Conservation (phyloP, 1,140 invertebrate genomes). For the Neelides sp. region DNA sequence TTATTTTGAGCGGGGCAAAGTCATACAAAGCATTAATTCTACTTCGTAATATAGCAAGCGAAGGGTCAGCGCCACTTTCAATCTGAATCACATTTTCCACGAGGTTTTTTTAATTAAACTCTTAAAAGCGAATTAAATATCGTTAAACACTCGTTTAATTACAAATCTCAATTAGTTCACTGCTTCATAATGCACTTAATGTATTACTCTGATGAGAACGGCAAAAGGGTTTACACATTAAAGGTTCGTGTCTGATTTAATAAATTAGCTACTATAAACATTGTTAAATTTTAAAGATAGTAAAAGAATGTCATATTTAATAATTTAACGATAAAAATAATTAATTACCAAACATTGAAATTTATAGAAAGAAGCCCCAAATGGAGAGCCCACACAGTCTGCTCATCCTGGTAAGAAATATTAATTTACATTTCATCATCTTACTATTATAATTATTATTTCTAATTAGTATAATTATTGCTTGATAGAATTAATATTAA, state of each 20-base stretch:
- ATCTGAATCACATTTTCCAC: no score
- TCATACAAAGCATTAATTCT: no score
- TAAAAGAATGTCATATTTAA: constrained; percentile 1
- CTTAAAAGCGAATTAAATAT: no score
- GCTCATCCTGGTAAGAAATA: constrained; percentile 63
- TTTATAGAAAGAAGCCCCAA: constrained; percentile 57
- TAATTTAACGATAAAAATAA: neutral
- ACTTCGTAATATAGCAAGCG: no score
- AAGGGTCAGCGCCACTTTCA: no score
- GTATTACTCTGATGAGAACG: constrained; percentile 56
- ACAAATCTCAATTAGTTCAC: no score
- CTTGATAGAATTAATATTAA: constrained; percentile 6
- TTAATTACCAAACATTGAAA: constrained; percentile 10
- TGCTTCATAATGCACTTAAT: constrained; percentile 63
- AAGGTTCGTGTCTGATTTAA: constrained; percentile 42
- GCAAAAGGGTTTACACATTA: constrained; percentile 56
- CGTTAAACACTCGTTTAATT: no score
- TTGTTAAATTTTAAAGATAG: constrained; percentile 1
- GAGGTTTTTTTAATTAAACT: no score
- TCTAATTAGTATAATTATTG: neutral
- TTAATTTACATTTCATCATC: neutral
- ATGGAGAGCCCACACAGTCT: constrained; percentile 65
- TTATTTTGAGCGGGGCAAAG: no score
- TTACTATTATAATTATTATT: neutral
- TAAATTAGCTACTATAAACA: neutral